Conservation (phyloP, 1,140 invertebrate species). For the Venustaconcha ellipsiformis region DNA sequence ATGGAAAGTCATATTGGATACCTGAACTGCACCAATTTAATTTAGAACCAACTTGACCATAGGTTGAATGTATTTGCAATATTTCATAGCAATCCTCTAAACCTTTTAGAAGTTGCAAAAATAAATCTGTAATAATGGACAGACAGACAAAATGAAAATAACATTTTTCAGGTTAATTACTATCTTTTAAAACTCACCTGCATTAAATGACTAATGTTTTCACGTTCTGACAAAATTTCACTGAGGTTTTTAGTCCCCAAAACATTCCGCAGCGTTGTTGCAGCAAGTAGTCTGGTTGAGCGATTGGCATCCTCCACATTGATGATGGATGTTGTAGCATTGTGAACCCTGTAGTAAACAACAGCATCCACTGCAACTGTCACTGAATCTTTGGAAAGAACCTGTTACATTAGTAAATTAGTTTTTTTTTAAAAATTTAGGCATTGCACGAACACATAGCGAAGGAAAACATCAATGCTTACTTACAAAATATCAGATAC, state of each 20-base stretch:
- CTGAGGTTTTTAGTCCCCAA: conserved; percentile 92
- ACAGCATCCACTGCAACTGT: conserved; percentile 92
- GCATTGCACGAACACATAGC: neutral
- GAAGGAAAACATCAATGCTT: neutral
- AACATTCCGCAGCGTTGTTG: conserved; percentile 82
- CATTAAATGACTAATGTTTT: conserved; percentile 91
- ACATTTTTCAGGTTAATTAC: neutral
- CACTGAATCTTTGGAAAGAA: conserved; percentile 92
- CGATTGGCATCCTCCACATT: conserved; percentile 96
- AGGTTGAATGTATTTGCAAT: no score
- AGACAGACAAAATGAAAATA: neutral
- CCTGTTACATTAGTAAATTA: conserved; percentile 71
- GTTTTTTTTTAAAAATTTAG: neutral
- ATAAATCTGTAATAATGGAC: no score
- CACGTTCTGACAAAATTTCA: conserved; percentile 91
- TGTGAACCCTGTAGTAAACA: conserved; percentile 93
- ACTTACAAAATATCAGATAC: no score
- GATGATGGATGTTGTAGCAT: conserved; percentile 96
- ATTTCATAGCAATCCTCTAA: no score
- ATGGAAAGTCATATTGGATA: no score
- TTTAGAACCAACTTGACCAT: no score
- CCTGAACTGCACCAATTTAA: no score
- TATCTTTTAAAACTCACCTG: conserved; percentile 70
- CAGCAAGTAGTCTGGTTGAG: conserved; percentile 72
- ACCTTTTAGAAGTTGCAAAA: no score